Conservation (phyloP, 2,797 vertebrate genomes). For the Atherinosoma microstoma region DNA sequence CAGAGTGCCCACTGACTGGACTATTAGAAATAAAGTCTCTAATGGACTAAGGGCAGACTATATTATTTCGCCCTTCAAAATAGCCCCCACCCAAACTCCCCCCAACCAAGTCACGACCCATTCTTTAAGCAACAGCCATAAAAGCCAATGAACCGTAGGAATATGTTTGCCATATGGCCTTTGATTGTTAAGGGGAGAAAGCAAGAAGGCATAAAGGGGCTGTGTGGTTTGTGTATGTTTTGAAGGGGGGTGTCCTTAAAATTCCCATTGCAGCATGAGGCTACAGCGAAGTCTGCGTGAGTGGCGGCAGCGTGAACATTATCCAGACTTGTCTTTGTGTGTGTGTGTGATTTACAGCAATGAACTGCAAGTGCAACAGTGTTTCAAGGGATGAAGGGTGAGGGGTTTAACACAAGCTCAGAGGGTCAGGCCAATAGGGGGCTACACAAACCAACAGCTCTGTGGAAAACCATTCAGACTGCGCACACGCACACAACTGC, state of each 20-base stretch:
- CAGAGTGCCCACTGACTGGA: slow-evolving; percentile 63
- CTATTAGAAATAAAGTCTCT: slow-evolving; percentile 83
- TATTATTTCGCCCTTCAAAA: slow-evolving; percentile 79
- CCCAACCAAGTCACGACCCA: slow-evolving; percentile 39
- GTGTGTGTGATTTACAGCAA: slow-evolving; percentile 68
- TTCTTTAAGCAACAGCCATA: slow-evolving; percentile 82
- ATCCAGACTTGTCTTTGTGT: slow-evolving; percentile 62
- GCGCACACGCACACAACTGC: not conserved
- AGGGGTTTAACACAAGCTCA: slow-evolving; percentile 45
- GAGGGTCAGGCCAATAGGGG: slow-evolving; percentile 47
- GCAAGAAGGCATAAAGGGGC: slow-evolving; percentile 61
- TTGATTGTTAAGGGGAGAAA: slow-evolving; percentile 75
- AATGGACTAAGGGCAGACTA: slow-evolving; percentile 77
- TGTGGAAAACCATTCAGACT: slow-evolving; percentile 14
- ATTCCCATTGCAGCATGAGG: slow-evolving; percentile 45
- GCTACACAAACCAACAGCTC: slow-evolving; percentile 37
- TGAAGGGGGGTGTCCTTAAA: slow-evolving; percentile 21
- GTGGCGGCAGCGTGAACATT: slow-evolving; percentile 72
- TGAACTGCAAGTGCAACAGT: slow-evolving; percentile 58
- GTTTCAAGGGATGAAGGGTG: slow-evolving; percentile 47
- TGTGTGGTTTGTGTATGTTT: slow-evolving; percentile 30
- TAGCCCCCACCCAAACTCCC: slow-evolving; percentile 56
- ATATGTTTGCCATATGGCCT: slow-evolving; percentile 88
- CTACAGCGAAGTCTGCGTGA: slow-evolving; percentile 35
- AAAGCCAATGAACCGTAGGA: slow-evolving; percentile 83